Base-by-base conservation (phyloP, 2,888 invertebrate species). In the Plemyria rubiginata region DNA sequence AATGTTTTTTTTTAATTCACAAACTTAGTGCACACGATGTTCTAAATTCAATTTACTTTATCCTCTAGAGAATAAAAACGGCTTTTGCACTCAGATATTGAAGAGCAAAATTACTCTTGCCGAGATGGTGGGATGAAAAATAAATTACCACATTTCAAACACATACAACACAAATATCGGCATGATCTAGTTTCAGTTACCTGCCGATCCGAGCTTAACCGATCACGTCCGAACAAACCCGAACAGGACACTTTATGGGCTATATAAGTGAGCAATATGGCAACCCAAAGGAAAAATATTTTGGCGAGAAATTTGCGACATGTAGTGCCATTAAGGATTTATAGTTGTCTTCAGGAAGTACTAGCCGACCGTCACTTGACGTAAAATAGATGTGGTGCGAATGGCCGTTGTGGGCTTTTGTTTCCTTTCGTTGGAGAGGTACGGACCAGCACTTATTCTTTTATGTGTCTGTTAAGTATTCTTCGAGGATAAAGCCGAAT, bases 201-300 rank as follows among this genome's bases (percentile, higher is more conserved):
- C 67, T 70, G 66, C 38, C 62, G 60, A 63, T 55, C 59, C 70
- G 60, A 66, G 32, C 52, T 50, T 41, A 40, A 32, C 52, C 62
- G 65, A 67, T 40, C 36, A 15, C 38, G 32, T 22, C 60, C 65
- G 72, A 70, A 62, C 61, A 65, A 57, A 75, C 70, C 74, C 73
- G 72, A 70, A 72, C 70, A 59, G 60, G 61, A 72, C 75, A 74
- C 76, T 85, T 87, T 86, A 86, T 81, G 81, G 76, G 71, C 84
- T 75, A 82, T 86, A 82, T 85, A 84, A 81, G 82, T 74, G 75
- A 71, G 73, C 81, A 84, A 86, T 79, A 85, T 83, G 85, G 85
- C 81, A 76, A 71, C 70, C 71, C 73, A 74, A 67, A 68, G 74
- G 75, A 76, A 60, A 82, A 79, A 80, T 77, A 78, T 80, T 83